Evolutionary conservation across 2,797 vertebrate genomes (phyloP).

Genomic region (Monodelphis domestica): DNA sequence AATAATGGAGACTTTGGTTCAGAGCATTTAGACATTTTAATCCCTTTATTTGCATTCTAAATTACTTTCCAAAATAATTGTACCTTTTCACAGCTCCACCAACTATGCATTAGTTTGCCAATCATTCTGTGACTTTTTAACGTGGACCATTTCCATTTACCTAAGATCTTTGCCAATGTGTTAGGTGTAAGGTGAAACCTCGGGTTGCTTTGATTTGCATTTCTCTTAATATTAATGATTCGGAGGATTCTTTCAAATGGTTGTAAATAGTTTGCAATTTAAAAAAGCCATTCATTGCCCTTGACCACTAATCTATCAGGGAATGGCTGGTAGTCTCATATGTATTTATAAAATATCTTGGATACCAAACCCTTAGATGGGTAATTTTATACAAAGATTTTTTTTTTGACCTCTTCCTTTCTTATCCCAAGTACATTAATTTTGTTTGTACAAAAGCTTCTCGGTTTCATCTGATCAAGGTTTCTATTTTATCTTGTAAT

Average conservation of each 20-base stretch:
- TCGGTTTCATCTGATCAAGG: background rate
- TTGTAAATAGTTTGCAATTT: background rate
- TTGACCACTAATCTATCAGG: background rate
- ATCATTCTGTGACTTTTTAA: no score
- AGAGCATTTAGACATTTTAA: background rate
- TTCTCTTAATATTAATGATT: background rate
- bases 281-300: background rate
- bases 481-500: background rate
- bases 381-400: background rate
- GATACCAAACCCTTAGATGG: background rate
- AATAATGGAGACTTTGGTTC: background rate
- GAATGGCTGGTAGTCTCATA: background rate
- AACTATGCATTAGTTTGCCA: background rate
- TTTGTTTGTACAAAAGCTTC: background rate
- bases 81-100: background rate
- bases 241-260: background rate
- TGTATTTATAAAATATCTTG: background rate
- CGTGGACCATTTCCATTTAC: background rate
- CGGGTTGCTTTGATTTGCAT: background rate
- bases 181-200: background rate
- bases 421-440: background rate
- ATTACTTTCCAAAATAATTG: background rate
- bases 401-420: background rate
- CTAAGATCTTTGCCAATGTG: background rate
- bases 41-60: background rate